phyloP scores from a whole-genome alignment of 2,888 invertebrate genomes.

The Masnerella sp. region DNA sequence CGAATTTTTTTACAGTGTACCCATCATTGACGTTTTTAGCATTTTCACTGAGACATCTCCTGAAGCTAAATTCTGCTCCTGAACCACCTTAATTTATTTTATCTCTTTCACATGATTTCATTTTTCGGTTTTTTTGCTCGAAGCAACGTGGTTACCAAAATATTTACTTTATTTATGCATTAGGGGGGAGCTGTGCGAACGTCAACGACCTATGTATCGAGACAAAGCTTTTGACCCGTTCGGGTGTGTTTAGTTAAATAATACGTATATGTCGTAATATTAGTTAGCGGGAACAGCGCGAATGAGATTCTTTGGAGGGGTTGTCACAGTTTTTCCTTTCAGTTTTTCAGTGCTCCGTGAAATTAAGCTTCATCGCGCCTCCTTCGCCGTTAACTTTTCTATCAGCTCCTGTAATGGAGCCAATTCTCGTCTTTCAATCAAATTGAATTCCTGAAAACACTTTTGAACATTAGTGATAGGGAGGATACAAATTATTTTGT shows the following conservation, averaged over 20 bases:
- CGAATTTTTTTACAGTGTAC: too few relatives aligned
- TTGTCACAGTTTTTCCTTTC: constrained; percentile 64
- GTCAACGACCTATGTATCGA: constrained; percentile 55
- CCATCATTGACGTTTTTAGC: too few relatives aligned
- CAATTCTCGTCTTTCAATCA: constrained; percentile 97
- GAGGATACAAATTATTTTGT: not conserved
- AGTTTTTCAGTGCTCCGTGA: constrained; percentile 52
- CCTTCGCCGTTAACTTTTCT: constrained; percentile 95
- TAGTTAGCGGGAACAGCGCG: constrained; percentile 67
- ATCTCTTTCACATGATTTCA: not conserved
- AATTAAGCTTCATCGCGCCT: constrained; percentile 84
- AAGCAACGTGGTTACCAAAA: constrained; percentile 35
- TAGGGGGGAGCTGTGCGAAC: constrained; percentile 30
- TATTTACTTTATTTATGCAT: constrained; percentile 40
- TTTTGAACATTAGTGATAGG: too few relatives aligned
- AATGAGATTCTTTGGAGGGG: constrained; percentile 76
- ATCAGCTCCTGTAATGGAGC: constrained; percentile 98
- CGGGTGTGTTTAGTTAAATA: constrained; percentile 67
- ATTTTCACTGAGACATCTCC: too few relatives aligned
- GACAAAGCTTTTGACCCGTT: constrained; percentile 60
- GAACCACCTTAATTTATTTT: not conserved
- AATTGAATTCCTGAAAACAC: constrained; percentile 93
- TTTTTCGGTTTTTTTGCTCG: not conserved
- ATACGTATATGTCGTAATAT: constrained; percentile 64
- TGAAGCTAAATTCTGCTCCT: too few relatives aligned